phyloP scores from a whole-genome alignment of 2,113 vertebrate genomes.

The Pantherophis guttatus region DNA sequence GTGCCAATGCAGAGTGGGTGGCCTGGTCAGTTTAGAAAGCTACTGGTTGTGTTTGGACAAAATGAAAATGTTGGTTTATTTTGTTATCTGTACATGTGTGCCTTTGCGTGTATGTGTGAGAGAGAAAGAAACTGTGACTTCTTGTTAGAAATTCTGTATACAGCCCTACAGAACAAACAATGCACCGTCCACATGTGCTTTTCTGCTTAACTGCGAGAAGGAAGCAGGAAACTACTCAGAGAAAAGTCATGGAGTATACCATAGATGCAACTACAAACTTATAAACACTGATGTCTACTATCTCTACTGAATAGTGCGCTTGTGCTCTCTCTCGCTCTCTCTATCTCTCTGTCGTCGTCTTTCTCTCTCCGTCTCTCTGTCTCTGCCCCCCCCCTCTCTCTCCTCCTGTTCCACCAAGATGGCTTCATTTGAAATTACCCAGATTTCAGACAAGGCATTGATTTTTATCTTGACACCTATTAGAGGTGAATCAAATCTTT shows the following conservation, averaged over 20 bases:
- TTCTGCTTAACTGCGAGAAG: no score
- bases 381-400: not conserved
- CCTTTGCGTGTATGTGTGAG: not conserved
- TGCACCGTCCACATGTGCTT: no score
- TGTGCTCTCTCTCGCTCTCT: no score
- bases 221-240: no score
- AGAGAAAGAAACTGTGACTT: not conserved
- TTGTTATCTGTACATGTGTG: not conserved
- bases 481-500: constrained; percentile 52
- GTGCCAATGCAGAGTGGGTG: not conserved
- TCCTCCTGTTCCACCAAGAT: not conserved
- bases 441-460: constrained; percentile 59
- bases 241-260: no score
- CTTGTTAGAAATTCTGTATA: not conserved
- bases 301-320: no score
- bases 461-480: constrained; percentile 69
- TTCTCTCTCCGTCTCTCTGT: no score
- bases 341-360: not conserved
- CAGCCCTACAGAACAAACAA: no score
- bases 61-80: not conserved
- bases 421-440: constrained; percentile 34
- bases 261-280: no score
- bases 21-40: not conserved
- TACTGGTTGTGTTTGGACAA: not conserved
- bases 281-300: no score